Evolutionary conservation across 2,888 invertebrate species (phyloP), one percentile per base, ranked within the genome.

Genomic region (Fissipunctia ypsillon): DNA sequence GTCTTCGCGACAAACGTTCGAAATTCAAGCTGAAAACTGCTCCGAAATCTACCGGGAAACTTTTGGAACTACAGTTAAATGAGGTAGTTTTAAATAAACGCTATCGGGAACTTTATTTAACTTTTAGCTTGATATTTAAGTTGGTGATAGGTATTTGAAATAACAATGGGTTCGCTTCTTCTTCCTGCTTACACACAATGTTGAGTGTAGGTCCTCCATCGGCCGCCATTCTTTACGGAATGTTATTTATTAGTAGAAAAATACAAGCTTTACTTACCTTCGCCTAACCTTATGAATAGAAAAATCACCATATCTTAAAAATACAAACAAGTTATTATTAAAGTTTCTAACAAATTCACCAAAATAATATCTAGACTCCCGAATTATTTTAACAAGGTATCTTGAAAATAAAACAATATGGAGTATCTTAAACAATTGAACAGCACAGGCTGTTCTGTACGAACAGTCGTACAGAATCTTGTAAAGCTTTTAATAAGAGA

Each of bases 401-500:
- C 45, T 61, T 9, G 9, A 54, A 71, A 73, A n/a, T 61, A 31
- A 64, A 68, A 83, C 56, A 71, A 71, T 48, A 56, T 2, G 22
- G 31, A 64, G 56, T 60, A 69, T 76, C 28, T 64, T 22, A 48
- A 66, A 81, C 52, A 66, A 69, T 31, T 57, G 25, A 68, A 56
- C 14, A 41, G 25, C 52, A 56, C 14, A 38, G n/a, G 48, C 25
- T 61, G 61, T 73, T 59, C n/a, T n/a, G n/a, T n/a, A n/a, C n/a
- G n/a, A n/a, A n/a, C n/a, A n/a, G n/a, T n/a, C 31, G 14, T 45
- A 56, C 43, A 56, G 22, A 63, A 63, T 67, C 61, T 66, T 73
- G 43, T 66, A 38, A 70, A 73, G 64, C 60, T 67, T 72, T 80
- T 74, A 80, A 75, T 71, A 68, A 71, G 14, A 45, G 50, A 54